Percentiles rank a stretch among this genome's conserved stretches.
These are phyloP conservation scores for Anabas testudineus DNA, from an alignment of 2,797 vertebrate species.

Conservation along the genomic window DNA sequence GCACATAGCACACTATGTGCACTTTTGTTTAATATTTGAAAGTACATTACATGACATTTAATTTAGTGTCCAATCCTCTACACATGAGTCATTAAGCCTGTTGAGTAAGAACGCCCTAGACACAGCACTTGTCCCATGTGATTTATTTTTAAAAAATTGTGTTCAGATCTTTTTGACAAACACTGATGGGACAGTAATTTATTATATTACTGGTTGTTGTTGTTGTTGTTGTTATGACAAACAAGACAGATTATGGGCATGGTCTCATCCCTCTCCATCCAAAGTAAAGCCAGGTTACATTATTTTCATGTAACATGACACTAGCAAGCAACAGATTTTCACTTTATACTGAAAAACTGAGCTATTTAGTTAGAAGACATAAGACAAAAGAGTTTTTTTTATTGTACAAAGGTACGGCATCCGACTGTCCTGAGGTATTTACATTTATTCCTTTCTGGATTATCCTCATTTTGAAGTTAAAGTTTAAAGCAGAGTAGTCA, in stretches of 20 bases:
- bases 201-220: neutral
- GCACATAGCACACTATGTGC: neutral
- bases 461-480: constrained; percentile 4
- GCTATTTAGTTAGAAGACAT: neutral
- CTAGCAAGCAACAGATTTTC: neutral
- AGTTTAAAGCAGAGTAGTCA: constrained; percentile 8
- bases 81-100: constrained; percentile 37
- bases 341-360: neutral
- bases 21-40: constrained; percentile 29
- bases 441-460: constrained; percentile 1
- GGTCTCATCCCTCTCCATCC: neutral
- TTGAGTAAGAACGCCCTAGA: constrained; percentile 44
- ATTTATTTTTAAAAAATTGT: constrained; percentile 29
- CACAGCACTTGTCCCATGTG: constrained; percentile 6
- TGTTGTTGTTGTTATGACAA: constrained; percentile 8
- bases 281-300: neutral
- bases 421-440: neutral
- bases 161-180: constrained; percentile 14
- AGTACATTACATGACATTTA: constrained; percentile 47
- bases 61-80: constrained; percentile 37
- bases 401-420: neutral
- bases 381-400: neutral
- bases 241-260: constrained; percentile 4
- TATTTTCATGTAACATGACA: neutral
- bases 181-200: constrained; percentile 8